A percentile compares a stretch with the other conserved stretches of the same genome.
Evolutionary conservation across 1,140 invertebrate genomes (phyloP).

Genomic region (Oryzaephilus surinamensis): DNA sequence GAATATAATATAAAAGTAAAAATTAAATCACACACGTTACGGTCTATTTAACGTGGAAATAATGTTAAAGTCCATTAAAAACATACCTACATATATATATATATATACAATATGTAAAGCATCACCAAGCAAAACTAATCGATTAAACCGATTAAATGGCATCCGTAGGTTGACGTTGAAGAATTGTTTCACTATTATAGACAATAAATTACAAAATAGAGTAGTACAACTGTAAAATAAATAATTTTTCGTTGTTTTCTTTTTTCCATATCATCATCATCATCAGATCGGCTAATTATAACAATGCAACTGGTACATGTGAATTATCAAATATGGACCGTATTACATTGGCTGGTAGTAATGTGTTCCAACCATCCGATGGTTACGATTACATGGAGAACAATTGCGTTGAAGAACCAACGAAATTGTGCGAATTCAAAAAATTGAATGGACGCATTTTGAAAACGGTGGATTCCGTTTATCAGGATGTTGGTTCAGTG

Average conservation of each 20-base stretch:
- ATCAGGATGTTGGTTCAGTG: constrained; percentile 74
- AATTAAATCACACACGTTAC: constrained; percentile 7
- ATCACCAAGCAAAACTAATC: too few species aligned
- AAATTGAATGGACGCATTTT: constrained; percentile 76
- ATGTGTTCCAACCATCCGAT: constrained; percentile 52
- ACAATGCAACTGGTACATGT: constrained; percentile 73
- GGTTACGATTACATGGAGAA: constrained; percentile 79
- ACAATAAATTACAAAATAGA: too few species aligned
- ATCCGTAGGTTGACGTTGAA: too few species aligned
- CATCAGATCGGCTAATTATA: constrained; percentile 79
- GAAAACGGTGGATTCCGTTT: constrained; percentile 89
- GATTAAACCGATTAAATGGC: too few species aligned
- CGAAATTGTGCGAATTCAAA: constrained; percentile 87
- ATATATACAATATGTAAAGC: constrained; percentile 16
- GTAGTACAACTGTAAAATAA: background rate
- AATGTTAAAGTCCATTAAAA: constrained; percentile 13
- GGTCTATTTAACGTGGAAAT: constrained; percentile 12
- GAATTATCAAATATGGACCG: constrained; percentile 83
- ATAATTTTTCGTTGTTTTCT: background rate
- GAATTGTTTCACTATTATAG: too few species aligned
- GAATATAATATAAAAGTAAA: too few species aligned
- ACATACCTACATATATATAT: constrained; percentile 12
- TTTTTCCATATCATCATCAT: background rate
- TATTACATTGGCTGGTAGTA: constrained; percentile 69
- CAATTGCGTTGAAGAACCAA: constrained; percentile 81